Conservation (phyloP, 2,888 invertebrate genomes). For the Melanophora roralis region DNA sequence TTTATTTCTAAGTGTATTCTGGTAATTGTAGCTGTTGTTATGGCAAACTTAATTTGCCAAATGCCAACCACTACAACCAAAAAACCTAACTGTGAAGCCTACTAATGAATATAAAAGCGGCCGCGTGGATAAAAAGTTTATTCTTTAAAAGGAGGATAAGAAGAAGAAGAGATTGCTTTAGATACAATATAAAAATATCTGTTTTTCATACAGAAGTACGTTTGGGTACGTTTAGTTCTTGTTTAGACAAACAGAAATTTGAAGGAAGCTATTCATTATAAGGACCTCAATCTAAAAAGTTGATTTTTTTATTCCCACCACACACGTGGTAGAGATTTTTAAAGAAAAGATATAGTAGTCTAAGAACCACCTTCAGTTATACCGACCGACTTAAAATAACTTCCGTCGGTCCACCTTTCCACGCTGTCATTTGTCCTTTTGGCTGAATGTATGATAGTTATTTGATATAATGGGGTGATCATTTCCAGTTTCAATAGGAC, state of each 20-base stretch:
- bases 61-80: constrained; percentile 31
- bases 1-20: background rate
- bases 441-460: too few species aligned
- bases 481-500: too few species aligned
- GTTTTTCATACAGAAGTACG: background rate
- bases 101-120: constrained; percentile 56
- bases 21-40: constrained; percentile 5
- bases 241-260: background rate
- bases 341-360: too few species aligned
- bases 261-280: background rate
- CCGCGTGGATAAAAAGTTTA: constrained; percentile 54
- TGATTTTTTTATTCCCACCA: too few species aligned
- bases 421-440: too few species aligned
- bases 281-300: too few species aligned
- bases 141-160: background rate
- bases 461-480: too few species aligned
- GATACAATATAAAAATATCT: constrained; percentile 8
- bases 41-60: constrained; percentile 57
- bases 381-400: too few species aligned
- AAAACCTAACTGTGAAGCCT: constrained; percentile 55
- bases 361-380: too few species aligned
- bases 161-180: background rate
- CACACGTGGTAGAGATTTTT: too few species aligned
- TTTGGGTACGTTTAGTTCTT: background rate
- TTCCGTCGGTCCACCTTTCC: too few species aligned